Conservation (phyloP, 92 coral and sea anemone genomes). For the Palythoa caribaeorum region DNA sequence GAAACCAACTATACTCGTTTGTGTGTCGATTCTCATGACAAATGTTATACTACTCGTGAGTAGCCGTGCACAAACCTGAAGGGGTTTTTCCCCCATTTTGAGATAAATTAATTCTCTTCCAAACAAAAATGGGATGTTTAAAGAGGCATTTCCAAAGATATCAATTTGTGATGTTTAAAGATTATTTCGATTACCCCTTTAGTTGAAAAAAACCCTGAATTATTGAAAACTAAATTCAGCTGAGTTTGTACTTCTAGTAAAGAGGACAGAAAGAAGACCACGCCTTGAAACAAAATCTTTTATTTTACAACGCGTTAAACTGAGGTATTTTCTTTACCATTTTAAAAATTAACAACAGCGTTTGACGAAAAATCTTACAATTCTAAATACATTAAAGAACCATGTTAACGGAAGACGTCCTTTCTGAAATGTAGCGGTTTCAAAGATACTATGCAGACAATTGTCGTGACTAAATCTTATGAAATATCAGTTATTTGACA, state of each 20-base stretch:
- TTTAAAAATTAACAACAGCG: background rate
- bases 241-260: background rate
- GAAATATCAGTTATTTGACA: slow-evolving; percentile 21
- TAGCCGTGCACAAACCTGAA: background rate
- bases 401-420: too few relatives aligned
- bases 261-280: background rate
- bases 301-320: background rate
- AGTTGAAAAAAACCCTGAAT: background rate
- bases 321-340: background rate
- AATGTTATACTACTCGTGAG: background rate
- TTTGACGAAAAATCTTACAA: background rate
- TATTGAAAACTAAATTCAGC: background rate
- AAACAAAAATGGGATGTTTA: background rate
- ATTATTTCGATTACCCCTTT: background rate
- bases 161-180: background rate
- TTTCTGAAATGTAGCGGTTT: background rate
- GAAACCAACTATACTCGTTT: slow-evolving; percentile 16
- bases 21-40: background rate
- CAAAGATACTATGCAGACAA: background rate
- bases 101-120: background rate
- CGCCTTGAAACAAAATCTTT: background rate
- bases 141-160: background rate
- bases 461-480: background rate
- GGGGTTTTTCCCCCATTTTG: background rate
- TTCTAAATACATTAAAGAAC: too few relatives aligned